Base-by-base conservation (phyloP, 2,113 vertebrate genomes). In the Phaethon lepturus region DNA sequence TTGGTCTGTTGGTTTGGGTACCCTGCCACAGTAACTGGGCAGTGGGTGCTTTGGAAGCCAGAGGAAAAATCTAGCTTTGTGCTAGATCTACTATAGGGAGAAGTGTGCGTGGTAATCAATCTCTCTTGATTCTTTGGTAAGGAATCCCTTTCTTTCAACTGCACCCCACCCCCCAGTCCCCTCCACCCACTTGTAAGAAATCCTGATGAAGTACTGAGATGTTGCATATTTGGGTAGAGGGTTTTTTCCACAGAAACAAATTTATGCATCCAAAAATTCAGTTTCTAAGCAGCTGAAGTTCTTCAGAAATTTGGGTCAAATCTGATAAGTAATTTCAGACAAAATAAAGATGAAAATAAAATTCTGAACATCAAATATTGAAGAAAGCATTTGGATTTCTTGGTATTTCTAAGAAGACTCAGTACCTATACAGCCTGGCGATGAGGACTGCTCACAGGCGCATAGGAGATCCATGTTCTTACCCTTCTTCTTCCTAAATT, bases 251-350 rank as follows among this genome's bases (percentile, higher is more conserved):
- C 52, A 56, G 59, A 92, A 87, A 78, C 17, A 74, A 85, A 76
- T 79, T 56, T 86, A 76, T 79, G 40, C 35, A 2, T 72, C 74
- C 33, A 50, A 76, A 96, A 93, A 60, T 56, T 82, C 69, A 79
- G 82, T 88, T 95, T 94, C 82, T 76, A 76, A 92, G 92, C 92
- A 88, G 90, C 17, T n/a, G 81, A 92, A 94, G 42, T 90, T 88
- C 53, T 92, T 92, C 15, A 62, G 81, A 88, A 94, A 96, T 94
- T 94, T 96, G 55, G 78, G 95, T 96, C 63, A 92, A 96, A 83
- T 83, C 78, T 73, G 58, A 80, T 80, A 77, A 92, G 78, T 69
- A 67, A 90, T 77, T 94, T 90, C 67, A 97, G 67, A 67, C 88
- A 94, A 95, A 94, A 92, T 74, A 94, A 92, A 92, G 79, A 77